These are phyloP conservation scores for Megaleporinus macrocephalus DNA, from an alignment of 2,113 vertebrate species.

Conservation along the genomic window DNA sequence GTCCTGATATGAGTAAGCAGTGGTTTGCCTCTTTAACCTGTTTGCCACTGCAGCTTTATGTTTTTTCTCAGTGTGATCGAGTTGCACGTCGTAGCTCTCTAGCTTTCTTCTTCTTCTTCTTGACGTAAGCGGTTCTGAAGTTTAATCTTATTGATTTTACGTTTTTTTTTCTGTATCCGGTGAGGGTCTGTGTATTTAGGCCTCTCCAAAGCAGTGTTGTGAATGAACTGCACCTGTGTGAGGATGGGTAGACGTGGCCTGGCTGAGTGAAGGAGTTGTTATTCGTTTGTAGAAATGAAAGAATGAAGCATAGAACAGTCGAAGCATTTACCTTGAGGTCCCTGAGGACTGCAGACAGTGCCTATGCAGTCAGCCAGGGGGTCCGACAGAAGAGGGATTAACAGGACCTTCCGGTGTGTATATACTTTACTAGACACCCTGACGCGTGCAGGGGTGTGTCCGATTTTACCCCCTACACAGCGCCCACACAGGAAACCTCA, in stretches of 20 bases:
- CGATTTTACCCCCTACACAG: too few relatives aligned
- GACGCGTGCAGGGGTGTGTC: too few relatives aligned
- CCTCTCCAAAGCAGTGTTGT: neutral
- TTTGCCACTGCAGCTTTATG: too few relatives aligned
- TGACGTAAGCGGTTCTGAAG: too few relatives aligned
- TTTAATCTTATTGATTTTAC: too few relatives aligned
- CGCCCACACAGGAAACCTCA: neutral
- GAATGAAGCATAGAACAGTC: neutral
- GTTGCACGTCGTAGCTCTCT: neutral
- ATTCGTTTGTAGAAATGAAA: neutral
- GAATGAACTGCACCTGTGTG: neutral
- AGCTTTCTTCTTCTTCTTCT: too few relatives aligned
- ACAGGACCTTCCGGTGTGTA: neutral
- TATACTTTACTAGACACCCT: too few relatives aligned
- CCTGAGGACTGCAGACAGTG: constrained; percentile 5
- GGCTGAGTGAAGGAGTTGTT: neutral
- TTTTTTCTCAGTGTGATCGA: neutral
- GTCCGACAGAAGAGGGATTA: neutral
- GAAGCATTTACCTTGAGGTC: constrained; percentile 2
- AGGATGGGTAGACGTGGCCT: neutral
- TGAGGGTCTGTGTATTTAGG: neutral
- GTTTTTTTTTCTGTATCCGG: neutral
- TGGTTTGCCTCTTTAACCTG: too few relatives aligned
- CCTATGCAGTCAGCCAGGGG: neutral
- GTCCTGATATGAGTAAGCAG: too few relatives aligned